Conservation (phyloP, 2,113 vertebrate species). For the Oncorhynchus clarkii region DNA sequence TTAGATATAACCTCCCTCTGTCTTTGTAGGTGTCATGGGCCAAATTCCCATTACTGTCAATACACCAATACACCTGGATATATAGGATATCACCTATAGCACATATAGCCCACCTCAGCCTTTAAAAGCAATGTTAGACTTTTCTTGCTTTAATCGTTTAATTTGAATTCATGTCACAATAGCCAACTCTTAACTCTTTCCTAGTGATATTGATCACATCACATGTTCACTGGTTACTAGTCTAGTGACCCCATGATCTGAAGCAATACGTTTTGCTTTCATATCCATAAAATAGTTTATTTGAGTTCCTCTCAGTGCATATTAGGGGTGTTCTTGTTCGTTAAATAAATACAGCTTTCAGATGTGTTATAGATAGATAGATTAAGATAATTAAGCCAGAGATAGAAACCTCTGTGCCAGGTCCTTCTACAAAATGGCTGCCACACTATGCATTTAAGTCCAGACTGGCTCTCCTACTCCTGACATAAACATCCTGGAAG, state of each 20-base stretch:
- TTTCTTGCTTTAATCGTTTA: constrained; percentile 43
- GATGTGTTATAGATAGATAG: too few species aligned
- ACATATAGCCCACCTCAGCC: background rate
- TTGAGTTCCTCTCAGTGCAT: background rate
- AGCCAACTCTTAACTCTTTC: too few species aligned
- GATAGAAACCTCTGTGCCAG: background rate
- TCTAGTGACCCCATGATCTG: too few species aligned
- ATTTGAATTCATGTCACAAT: constrained; percentile 41
- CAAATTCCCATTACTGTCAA: constrained; percentile 25
- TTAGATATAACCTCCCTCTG: constrained; percentile 28
- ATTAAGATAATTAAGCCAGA: too few species aligned
- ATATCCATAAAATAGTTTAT: too few species aligned
- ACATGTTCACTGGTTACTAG: too few species aligned
- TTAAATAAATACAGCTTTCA: too few species aligned
- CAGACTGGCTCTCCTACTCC: background rate
- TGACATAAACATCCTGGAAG: background rate
- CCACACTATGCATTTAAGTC: background rate
- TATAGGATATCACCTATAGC: constrained; percentile 16
- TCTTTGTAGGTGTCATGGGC: background rate
- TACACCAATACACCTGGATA: constrained; percentile 12
- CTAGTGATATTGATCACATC: too few species aligned
- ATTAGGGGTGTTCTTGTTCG: too few species aligned
- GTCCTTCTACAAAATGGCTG: background rate
- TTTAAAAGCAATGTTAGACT: constrained; percentile 47
- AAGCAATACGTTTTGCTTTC: too few species aligned